Conservation (phyloP, 2,888 invertebrate genomes). For the Tanypteryx hageni region DNA sequence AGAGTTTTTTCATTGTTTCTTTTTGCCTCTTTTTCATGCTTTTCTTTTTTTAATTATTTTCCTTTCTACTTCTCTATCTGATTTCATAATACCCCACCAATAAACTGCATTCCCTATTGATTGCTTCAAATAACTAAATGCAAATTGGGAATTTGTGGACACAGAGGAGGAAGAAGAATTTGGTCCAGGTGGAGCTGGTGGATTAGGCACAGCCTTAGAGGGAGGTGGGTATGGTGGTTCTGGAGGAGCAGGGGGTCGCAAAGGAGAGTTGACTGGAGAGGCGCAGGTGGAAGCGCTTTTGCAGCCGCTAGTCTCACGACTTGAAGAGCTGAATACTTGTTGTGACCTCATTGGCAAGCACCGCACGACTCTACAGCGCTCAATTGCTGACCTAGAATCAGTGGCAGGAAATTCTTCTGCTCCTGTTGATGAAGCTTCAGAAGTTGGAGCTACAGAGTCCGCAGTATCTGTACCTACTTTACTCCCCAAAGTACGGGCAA, state of each 20-base stretch:
- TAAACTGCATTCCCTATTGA: slow-evolving; percentile 29
- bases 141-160: not conserved
- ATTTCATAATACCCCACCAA: slow-evolving; percentile 48
- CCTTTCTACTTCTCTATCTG: slow-evolving; percentile 30
- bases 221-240: slow-evolving; percentile 79
- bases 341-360: slow-evolving; percentile 94
- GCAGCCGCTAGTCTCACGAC: slow-evolving; percentile 82
- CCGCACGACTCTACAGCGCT: slow-evolving; percentile 86
- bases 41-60: slow-evolving; percentile 29
- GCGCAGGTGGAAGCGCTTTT: slow-evolving; percentile 77
- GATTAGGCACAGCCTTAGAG: slow-evolving; percentile 81
- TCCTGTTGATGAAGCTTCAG: slow-evolving; percentile 67
- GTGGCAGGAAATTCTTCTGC: slow-evolving; percentile 65
- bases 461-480: slow-evolving; percentile 42
- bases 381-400: slow-evolving; percentile 71
- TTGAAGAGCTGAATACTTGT: slow-evolving; percentile 94
- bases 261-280: slow-evolving; percentile 70
- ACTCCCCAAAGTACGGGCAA: slow-evolving; percentile 86
- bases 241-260: slow-evolving; percentile 78
- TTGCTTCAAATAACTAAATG: slow-evolving; percentile 39
- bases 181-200: slow-evolving; percentile 76
- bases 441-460: slow-evolving; percentile 49
- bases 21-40: not conserved
- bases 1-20: not conserved
- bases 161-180: slow-evolving; percentile 87